Evolutionary conservation across 2,797 vertebrate genomes (phyloP).

Genomic region (Paratrypauchen microcephalus): DNA sequence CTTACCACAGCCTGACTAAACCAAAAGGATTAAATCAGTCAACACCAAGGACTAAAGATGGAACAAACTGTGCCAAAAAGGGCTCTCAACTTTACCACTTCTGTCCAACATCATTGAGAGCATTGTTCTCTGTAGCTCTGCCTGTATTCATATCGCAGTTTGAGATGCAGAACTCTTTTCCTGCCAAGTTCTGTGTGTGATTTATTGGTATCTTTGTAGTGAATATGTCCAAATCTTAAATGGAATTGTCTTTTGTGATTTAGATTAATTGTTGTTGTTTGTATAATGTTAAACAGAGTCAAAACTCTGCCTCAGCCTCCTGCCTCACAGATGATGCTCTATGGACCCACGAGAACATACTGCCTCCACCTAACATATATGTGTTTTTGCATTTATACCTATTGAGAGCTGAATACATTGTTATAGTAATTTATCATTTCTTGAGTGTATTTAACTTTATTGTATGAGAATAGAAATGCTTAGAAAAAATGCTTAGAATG

Average conservation of each 20-base stretch:
- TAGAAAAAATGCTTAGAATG: too few relatives aligned
- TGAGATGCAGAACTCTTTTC: background rate
- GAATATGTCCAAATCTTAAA: conserved; percentile 2
- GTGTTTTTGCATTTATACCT: conserved; percentile 8
- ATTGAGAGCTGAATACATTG: background rate
- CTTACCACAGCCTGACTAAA: too few relatives aligned
- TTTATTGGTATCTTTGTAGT: conserved; percentile 2
- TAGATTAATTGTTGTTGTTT: conserved; percentile 5
- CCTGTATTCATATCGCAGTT: background rate
- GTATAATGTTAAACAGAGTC: conserved; percentile 5
- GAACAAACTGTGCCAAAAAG: background rate
- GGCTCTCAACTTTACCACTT: background rate
- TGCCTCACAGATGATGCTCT: background rate
- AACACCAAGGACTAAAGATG: too few relatives aligned
- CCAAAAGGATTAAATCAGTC: too few relatives aligned
- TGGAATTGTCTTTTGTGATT: conserved; percentile 3
- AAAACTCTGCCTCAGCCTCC: conserved; percentile 27
- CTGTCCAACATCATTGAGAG: background rate
- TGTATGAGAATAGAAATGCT: background rate
- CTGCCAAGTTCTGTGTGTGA: background rate
- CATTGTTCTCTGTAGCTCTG: background rate
- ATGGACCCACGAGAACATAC: background rate
- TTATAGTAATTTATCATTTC: background rate
- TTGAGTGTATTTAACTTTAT: background rate
- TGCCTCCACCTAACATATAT: conserved; percentile 5